A percentile compares a stretch with the other conserved stretches of the same genome.
phyloP scores from a whole-genome alignment of 2,888 invertebrate genomes.

The Pelosia muscerda region DNA sequence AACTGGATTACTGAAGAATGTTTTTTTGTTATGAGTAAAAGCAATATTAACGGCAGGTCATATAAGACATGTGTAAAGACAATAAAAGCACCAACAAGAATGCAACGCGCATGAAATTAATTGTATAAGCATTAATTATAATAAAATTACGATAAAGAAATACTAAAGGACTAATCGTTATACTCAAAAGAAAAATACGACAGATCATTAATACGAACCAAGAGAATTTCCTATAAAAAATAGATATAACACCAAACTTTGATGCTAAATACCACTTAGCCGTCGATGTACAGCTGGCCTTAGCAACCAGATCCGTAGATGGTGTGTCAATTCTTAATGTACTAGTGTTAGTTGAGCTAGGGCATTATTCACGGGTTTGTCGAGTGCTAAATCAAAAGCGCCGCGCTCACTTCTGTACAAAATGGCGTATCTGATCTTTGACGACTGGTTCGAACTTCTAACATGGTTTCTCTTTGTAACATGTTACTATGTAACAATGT shows the following conservation, averaged over 20 bases:
- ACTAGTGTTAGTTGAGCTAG: slow-evolving; percentile 29
- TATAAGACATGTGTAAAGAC: not conserved
- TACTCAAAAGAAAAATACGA: not conserved
- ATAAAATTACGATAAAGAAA: not conserved
- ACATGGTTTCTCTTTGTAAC: slow-evolving; percentile 44
- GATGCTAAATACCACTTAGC: slow-evolving; percentile 41
- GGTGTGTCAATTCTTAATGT: slow-evolving; percentile 48
- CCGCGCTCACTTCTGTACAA: slow-evolving; percentile 75
- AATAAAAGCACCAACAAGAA: not conserved
- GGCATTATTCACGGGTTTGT: slow-evolving; percentile 23
- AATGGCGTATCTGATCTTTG: slow-evolving; percentile 78
- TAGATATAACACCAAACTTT: slow-evolving; percentile 33
- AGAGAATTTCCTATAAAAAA: slow-evolving; percentile 29
- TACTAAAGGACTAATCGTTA: not conserved
- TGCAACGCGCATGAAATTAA: not conserved
- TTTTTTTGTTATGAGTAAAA: not conserved
- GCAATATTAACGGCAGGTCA: not conserved
- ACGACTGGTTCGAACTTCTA: slow-evolving; percentile 56
- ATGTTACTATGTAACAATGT: slow-evolving; percentile 25
- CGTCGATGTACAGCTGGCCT: slow-evolving; percentile 34
- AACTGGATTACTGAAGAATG: not conserved
- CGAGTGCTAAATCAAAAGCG: slow-evolving; percentile 74
- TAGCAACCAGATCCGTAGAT: slow-evolving; percentile 42
- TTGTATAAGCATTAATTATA: not conserved
- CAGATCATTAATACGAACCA: not conserved